Evolutionary conservation across 2,888 invertebrate species (phyloP).

Genomic region (Andrena fulva): DNA sequence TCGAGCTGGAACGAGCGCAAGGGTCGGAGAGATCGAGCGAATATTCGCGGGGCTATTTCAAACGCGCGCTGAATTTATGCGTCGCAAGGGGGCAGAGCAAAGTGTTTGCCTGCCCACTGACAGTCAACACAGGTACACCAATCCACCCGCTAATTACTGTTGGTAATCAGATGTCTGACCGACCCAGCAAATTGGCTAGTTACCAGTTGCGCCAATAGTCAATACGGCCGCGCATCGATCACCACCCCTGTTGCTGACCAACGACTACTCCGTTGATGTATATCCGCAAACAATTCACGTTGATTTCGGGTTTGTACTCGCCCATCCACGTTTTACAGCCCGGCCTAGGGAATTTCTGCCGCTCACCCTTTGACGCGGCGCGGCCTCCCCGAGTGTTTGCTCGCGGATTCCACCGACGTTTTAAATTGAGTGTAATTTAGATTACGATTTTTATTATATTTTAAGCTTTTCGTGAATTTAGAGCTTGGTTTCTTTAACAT

Average conservation of each 20-base stretch:
- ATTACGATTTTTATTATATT: too few relatives aligned
- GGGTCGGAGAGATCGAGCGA: neutral
- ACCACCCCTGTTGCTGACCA: slow-evolving; percentile 1
- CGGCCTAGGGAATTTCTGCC: slow-evolving; percentile 9
- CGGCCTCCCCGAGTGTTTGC: neutral
- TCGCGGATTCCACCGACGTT: neutral
- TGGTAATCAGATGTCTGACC: slow-evolving; percentile 64
- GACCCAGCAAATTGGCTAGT: slow-evolving; percentile 60
- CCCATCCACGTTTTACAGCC: neutral
- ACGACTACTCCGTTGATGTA: slow-evolving; percentile 16
- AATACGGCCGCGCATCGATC: slow-evolving; percentile 54
- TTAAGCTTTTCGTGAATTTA: too few relatives aligned
- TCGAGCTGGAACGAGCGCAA: too few relatives aligned
- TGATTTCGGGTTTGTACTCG: slow-evolving; percentile 23
- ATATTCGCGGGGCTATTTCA: slow-evolving; percentile 10
- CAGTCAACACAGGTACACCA: slow-evolving; percentile 46
- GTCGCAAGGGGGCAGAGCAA: slow-evolving; percentile 13
- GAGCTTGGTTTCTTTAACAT: too few relatives aligned
- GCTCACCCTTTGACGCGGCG: neutral
- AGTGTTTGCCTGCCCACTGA: slow-evolving; percentile 48
- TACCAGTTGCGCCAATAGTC: slow-evolving; percentile 60
- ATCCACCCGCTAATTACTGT: slow-evolving; percentile 61
- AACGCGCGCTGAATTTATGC: slow-evolving; percentile 42
- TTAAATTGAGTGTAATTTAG: neutral
- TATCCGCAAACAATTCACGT: slow-evolving; percentile 50